A percentile compares a stretch with the other conserved stretches of the same genome.
Conservation (phyloP, 2,113 vertebrate species). For the Anoura caudifer region DNA sequence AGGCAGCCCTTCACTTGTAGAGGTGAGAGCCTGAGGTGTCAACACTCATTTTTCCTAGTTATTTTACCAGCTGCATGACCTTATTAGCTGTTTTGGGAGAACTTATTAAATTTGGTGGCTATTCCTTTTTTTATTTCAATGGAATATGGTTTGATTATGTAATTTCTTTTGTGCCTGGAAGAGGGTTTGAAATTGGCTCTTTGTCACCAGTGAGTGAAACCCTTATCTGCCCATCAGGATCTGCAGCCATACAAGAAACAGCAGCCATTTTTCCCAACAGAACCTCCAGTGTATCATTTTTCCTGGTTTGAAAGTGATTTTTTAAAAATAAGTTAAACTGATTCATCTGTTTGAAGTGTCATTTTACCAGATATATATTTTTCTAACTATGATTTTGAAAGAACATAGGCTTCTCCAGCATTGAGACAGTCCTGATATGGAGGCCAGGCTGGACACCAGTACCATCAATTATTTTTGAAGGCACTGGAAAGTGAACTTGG, state of each 20-base stretch:
- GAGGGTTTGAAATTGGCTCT: conserved; percentile 86
- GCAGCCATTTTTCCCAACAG: conserved; percentile 82
- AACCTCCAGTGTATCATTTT: conserved; percentile 82
- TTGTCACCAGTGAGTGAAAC: conserved; percentile 89
- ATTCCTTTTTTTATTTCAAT: conserved; percentile 90
- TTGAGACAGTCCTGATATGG: background rate
- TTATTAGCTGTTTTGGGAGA: conserved; percentile 89
- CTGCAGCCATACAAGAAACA: conserved; percentile 84
- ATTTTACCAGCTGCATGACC: conserved; percentile 88
- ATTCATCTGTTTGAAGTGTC: conserved; percentile 78
- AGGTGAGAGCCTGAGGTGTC: background rate
- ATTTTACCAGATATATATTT: conserved; percentile 37
- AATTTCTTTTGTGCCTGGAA: conserved; percentile 85
- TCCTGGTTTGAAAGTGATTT: conserved; percentile 82
- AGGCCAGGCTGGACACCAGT: background rate
- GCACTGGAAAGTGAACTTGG: background rate
- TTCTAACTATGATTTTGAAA: background rate
- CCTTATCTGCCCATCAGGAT: conserved; percentile 90
- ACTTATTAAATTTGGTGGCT: conserved; percentile 86
- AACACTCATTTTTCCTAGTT: conserved; percentile 57
- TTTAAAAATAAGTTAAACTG: conserved; percentile 71
- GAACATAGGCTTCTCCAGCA: background rate
- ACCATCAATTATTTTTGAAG: background rate
- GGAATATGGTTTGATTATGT: conserved; percentile 76
- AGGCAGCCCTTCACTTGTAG: background rate